Evolutionary conservation across 2,797 vertebrate genomes (phyloP).

Genomic region (Acrossocheilus fasciatus): DNA sequence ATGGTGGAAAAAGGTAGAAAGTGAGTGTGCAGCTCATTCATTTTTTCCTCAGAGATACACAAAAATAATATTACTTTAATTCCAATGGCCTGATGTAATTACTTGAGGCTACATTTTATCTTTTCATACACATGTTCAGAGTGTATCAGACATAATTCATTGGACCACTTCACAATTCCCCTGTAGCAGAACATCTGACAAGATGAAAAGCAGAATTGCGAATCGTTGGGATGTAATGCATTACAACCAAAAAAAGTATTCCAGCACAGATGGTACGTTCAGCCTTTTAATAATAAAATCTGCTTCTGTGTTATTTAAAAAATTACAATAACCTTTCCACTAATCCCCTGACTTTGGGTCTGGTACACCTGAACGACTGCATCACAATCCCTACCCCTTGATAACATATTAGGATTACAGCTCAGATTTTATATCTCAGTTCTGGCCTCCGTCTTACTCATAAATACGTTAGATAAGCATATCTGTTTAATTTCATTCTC

Average conservation of each 20-base stretch:
- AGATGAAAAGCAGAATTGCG: constrained; percentile 56
- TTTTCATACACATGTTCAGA: constrained; percentile 55
- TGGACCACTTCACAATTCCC: constrained; percentile 59
- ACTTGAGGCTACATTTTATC: constrained; percentile 38
- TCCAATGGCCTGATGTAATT: constrained; percentile 56
- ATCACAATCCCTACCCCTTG: constrained; percentile 79
- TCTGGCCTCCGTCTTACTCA: constrained; percentile 71
- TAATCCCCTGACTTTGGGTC: constrained; percentile 89
- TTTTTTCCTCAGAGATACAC: constrained; percentile 40
- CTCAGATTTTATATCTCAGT: constrained; percentile 73
- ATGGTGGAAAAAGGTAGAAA: not conserved
- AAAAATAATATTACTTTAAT: constrained; percentile 55
- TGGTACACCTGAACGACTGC: constrained; percentile 86
- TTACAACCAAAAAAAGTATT: constrained; percentile 65
- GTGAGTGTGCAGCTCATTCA: constrained; percentile 21
- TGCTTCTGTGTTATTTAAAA: constrained; percentile 90
- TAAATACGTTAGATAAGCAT: constrained; percentile 86
- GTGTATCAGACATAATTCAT: constrained; percentile 53
- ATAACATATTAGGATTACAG: constrained; percentile 89
- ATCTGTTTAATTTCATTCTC: constrained; percentile 82
- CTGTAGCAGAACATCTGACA: constrained; percentile 45
- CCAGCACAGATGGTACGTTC: constrained; percentile 76
- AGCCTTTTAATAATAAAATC: constrained; percentile 88
- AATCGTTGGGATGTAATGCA: constrained; percentile 66
- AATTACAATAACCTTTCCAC: constrained; percentile 81